A percentile compares a stretch with the other conserved stretches of the same genome.
Conservation (phyloP, 2,888 invertebrate species). For the Xylota segnis region DNA sequence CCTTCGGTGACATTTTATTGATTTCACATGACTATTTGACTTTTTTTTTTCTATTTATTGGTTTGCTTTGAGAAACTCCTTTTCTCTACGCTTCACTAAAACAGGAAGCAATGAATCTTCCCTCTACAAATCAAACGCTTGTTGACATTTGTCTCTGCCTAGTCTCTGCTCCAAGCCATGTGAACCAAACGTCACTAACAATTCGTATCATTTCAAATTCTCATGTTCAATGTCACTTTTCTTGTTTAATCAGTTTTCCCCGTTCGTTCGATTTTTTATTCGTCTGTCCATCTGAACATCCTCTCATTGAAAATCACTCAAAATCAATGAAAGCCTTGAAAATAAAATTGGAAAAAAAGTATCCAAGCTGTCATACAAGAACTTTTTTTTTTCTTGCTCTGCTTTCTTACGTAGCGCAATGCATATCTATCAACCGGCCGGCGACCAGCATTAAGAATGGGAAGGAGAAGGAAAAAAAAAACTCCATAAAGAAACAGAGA, state of each 20-base stretch:
- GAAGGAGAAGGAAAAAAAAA: constrained; percentile 5
- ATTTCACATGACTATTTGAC: constrained; percentile 28
- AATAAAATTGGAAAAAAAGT: constrained; percentile 44
- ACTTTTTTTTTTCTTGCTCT: constrained; percentile 23
- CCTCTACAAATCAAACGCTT: constrained; percentile 67
- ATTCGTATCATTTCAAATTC: constrained; percentile 74
- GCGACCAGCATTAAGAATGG: constrained; percentile 32
- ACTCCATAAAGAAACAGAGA: constrained; percentile 56
- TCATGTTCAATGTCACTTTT: constrained; percentile 76
- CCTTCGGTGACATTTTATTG: constrained; percentile 33
- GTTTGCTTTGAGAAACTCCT: constrained; percentile 15
- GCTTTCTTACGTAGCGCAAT: constrained; percentile 17
- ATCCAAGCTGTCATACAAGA: constrained; percentile 62
- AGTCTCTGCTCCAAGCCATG: constrained; percentile 49
- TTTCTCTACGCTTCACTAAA: neutral
- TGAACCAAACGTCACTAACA: constrained; percentile 66
- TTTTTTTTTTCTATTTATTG: neutral
- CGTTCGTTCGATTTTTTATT: constrained; percentile 25
- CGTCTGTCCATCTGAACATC: constrained; percentile 51
- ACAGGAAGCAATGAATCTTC: constrained; percentile 67
- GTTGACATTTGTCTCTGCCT: constrained; percentile 56
- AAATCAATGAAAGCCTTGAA: constrained; percentile 73
- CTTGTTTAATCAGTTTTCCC: constrained; percentile 71
- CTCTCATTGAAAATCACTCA: constrained; percentile 73
- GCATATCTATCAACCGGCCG: constrained; percentile 40